Percentiles rank a stretch among this genome's conserved stretches.
Conservation (phyloP, 2,113 vertebrate genomes). For the Sterrhoptilus dennistouni region DNA sequence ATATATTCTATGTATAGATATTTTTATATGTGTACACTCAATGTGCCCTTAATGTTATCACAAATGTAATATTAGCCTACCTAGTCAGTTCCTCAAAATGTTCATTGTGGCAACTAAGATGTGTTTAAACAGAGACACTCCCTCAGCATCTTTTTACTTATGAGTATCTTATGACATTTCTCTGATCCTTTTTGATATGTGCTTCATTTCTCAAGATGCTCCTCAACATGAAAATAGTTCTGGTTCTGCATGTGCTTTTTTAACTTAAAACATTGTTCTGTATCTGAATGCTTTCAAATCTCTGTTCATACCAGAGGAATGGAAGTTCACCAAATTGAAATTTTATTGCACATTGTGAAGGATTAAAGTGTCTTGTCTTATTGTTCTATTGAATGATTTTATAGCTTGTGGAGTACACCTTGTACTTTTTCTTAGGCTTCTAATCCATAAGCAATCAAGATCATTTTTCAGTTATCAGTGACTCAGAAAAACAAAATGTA, state of each 20-base stretch:
- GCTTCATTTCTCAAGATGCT: background rate
- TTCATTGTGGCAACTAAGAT: background rate
- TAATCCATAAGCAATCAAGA: background rate
- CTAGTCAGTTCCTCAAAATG: background rate
- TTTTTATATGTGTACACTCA: background rate
- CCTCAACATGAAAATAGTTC: background rate
- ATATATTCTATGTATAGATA: background rate
- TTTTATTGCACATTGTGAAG: background rate
- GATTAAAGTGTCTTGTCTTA: background rate
- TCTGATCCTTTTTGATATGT: background rate
- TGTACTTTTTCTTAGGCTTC: background rate
- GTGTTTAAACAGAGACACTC: background rate
- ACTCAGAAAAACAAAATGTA: background rate
- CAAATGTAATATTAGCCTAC: background rate
- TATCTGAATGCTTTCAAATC: background rate
- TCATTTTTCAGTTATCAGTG: background rate
- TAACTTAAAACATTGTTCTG: background rate
- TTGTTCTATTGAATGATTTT: background rate
- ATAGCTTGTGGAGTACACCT: background rate
- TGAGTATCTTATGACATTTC: background rate
- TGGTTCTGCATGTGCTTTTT: background rate
- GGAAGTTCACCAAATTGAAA: background rate
- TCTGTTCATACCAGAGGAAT: background rate
- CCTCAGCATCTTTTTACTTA: background rate
- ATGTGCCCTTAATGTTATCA: background rate